A percentile compares a stretch with the other conserved stretches of the same genome.
Conservation (phyloP, 2,797 vertebrate species). For the Oreonectes daqikongensis region DNA sequence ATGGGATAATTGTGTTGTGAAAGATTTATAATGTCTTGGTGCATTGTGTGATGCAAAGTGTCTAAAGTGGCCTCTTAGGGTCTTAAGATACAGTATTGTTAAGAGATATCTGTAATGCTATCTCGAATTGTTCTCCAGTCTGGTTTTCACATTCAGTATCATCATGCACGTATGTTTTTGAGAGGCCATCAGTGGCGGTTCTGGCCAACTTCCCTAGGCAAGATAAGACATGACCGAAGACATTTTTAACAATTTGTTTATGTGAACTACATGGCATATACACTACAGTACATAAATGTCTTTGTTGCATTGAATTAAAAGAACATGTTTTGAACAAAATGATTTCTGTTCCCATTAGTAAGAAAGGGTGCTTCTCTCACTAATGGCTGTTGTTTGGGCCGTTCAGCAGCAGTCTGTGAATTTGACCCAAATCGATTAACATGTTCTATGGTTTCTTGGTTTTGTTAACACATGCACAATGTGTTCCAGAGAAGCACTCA, state of each 20-base stretch:
- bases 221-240: not conserved
- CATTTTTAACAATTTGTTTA: not conserved
- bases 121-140: not conserved
- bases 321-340: too few relatives aligned
- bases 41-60: slow-evolving; percentile 6
- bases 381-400: not conserved
- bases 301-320: too few relatives aligned
- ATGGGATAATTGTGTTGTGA: slow-evolving; percentile 28
- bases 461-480: slow-evolving; percentile 5
- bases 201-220: not conserved
- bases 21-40: slow-evolving; percentile 25
- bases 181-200: not conserved
- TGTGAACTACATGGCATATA: too few relatives aligned
- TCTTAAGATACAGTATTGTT: slow-evolving; percentile 32
- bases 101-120: slow-evolving; percentile 11
- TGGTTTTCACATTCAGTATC: not conserved
- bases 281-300: too few relatives aligned
- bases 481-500: slow-evolving; percentile 72
- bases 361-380: not conserved
- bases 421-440: not conserved
- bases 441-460: not conserved
- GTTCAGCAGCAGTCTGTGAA: not conserved
- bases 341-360: too few relatives aligned
- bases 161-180: not conserved
- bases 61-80: slow-evolving; percentile 30